These are phyloP conservation scores for Bos taurus DNA, from an alignment of 2,113 vertebrate genomes.

Conservation along the genomic window DNA sequence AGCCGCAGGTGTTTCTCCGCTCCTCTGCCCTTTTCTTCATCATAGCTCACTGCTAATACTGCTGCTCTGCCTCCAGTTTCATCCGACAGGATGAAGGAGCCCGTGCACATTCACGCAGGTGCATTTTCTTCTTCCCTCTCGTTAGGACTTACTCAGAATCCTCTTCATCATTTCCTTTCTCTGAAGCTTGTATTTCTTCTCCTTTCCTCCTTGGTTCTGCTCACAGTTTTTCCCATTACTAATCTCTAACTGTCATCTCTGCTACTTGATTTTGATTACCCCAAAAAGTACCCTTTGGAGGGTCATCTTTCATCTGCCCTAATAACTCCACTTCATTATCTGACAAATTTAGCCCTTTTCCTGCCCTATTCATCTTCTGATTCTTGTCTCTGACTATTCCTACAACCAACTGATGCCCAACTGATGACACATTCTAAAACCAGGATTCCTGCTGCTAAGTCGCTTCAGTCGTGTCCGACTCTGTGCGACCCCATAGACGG, in stretches of 20 bases:
- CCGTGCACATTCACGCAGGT: not conserved
- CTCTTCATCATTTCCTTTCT: not conserved
- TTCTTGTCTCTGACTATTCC: not conserved
- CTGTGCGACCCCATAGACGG: no score
- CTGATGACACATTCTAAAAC: not conserved
- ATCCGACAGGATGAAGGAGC: not conserved
- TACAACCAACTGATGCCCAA: not conserved
- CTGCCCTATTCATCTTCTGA: not conserved
- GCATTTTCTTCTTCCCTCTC: not conserved
- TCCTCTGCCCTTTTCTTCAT: not conserved
- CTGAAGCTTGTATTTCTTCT: not conserved
- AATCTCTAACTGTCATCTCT: not conserved
- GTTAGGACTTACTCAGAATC: not conserved
- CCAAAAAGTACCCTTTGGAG: not conserved
- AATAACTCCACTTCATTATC: not conserved
- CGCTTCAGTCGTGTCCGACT: no score
- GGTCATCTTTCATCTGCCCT: not conserved
- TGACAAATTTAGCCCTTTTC: not conserved
- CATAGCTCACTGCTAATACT: not conserved
- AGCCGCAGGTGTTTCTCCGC: not conserved
- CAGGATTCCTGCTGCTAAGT: not conserved
- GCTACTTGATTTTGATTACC: constrained; percentile 6
- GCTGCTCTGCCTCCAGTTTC: not conserved
- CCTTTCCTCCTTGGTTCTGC: not conserved
- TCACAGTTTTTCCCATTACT: not conserved